phyloP scores from a whole-genome alignment of 2,797 vertebrate species.

The Manis pentadactyla region DNA sequence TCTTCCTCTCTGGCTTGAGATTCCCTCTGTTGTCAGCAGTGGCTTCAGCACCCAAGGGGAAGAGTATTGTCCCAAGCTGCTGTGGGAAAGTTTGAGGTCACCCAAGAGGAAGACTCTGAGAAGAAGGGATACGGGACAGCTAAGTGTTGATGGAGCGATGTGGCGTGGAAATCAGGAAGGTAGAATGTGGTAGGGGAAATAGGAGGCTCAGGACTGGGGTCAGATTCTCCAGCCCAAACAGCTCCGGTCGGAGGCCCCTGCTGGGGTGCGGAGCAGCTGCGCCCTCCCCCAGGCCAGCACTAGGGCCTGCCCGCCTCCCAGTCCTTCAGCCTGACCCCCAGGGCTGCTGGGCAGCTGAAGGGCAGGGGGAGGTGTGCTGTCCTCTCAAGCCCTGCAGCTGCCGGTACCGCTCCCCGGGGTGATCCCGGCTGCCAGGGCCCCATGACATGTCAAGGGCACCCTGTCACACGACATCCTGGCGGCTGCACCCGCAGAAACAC shows the following conservation, averaged over 20 bases:
- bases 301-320: fast-evolving
- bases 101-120: not conserved
- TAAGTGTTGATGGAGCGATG: not conserved
- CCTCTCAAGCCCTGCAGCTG: conserved; percentile 63
- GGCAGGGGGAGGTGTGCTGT: fast-evolving
- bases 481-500: conserved; percentile 85
- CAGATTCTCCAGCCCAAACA: not conserved
- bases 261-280: too few relatives aligned
- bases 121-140: not conserved
- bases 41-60: not conserved
- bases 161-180: not conserved
- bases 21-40: not conserved
- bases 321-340: too few relatives aligned
- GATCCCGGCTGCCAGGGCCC: conserved; percentile 82
- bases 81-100: not conserved
- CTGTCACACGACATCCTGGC: conserved; percentile 85
- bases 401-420: conserved; percentile 81
- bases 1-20: not conserved
- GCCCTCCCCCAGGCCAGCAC: fast-evolving
- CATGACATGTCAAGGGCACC: conserved; percentile 85
- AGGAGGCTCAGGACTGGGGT: fast-evolving
- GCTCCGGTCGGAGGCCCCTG: fast-evolving
- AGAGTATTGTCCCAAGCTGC: not conserved
- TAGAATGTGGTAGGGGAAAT: too few relatives aligned
- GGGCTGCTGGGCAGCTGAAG: not conserved